These are phyloP conservation scores for Formica exsecta DNA, from an alignment of 1,140 invertebrate genomes.

Conservation along the genomic window DNA sequence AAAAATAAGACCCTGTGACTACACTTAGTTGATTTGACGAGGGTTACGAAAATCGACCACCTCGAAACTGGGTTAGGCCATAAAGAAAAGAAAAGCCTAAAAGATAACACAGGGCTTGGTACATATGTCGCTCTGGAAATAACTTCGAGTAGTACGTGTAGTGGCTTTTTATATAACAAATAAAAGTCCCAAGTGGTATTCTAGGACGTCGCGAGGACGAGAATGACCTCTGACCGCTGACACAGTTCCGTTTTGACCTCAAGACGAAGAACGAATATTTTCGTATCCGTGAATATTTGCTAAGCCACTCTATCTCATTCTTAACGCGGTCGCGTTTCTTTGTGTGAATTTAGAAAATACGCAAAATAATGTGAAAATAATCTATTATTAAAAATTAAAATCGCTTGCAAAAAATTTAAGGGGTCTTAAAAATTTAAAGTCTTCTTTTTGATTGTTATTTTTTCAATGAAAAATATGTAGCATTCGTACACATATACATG, in stretches of 20 bases:
- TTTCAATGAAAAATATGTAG: neutral
- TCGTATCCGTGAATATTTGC: slow-evolving; percentile 14
- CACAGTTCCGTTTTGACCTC: slow-evolving; percentile 33
- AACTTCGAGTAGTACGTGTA: slow-evolving; percentile 2
- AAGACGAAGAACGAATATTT: slow-evolving; percentile 17
- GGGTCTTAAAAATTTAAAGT: neutral
- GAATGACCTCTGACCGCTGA: slow-evolving; percentile 29
- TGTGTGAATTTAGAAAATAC: neutral
- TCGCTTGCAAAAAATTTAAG: neutral
- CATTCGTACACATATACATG: no score
- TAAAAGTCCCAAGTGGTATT: slow-evolving; percentile 21
- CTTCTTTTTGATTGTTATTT: neutral
- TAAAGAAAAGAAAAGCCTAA: slow-evolving; percentile 25
- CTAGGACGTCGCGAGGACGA: slow-evolving; percentile 1
- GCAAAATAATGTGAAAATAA: neutral
- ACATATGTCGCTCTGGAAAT: slow-evolving; percentile 9
- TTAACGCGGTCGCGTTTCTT: neutral
- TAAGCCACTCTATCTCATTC: neutral
- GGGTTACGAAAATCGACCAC: neutral
- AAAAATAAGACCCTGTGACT: neutral
- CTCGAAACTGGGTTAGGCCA: neutral
- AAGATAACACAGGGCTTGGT: neutral
- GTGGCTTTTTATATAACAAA: slow-evolving; percentile 27
- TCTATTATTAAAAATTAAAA: slow-evolving; percentile 2
- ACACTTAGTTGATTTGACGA: neutral